A percentile compares a stretch with the other conserved stretches of the same genome.
Conservation (phyloP, 64 coral and sea anemone species). For the Pocillopora verrucosa region DNA sequence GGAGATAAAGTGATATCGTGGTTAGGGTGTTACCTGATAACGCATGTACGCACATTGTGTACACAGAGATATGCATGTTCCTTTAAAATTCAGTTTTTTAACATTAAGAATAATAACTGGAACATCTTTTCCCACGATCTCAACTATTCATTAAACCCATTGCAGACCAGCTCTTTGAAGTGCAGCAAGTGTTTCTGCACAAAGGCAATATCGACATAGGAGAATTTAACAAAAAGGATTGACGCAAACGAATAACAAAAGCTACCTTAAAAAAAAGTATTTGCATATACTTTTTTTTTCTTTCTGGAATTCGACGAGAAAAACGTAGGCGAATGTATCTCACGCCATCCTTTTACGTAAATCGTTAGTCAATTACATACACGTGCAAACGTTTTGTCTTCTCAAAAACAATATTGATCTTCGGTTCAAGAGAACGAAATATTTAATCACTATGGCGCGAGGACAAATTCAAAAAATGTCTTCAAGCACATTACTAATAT, state of each 20-base stretch:
- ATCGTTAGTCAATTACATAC: neutral
- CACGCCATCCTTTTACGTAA: neutral
- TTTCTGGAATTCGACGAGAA: too few relatives aligned
- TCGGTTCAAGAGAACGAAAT: neutral
- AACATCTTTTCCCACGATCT: neutral
- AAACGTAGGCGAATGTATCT: neutral
- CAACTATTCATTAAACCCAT: neutral
- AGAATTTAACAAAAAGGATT: neutral
- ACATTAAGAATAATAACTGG: neutral
- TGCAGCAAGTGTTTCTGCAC: neutral
- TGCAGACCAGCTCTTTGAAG: neutral
- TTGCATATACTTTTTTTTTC: neutral
- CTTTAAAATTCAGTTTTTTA: neutral
- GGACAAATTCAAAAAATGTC: too few relatives aligned
- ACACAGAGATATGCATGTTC: neutral
- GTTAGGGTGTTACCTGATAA: too few relatives aligned
- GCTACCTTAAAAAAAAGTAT: neutral
- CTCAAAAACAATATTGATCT: slow-evolving; percentile 14
- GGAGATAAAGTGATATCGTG: too few relatives aligned
- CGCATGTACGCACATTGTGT: too few relatives aligned
- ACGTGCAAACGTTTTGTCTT: neutral
- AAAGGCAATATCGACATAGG: neutral
- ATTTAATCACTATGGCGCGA: too few relatives aligned
- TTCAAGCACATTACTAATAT: too few relatives aligned
- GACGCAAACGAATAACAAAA: too few relatives aligned